Base-by-base conservation (phyloP, 2,888 invertebrate species). In the Eilema sororculum region DNA sequence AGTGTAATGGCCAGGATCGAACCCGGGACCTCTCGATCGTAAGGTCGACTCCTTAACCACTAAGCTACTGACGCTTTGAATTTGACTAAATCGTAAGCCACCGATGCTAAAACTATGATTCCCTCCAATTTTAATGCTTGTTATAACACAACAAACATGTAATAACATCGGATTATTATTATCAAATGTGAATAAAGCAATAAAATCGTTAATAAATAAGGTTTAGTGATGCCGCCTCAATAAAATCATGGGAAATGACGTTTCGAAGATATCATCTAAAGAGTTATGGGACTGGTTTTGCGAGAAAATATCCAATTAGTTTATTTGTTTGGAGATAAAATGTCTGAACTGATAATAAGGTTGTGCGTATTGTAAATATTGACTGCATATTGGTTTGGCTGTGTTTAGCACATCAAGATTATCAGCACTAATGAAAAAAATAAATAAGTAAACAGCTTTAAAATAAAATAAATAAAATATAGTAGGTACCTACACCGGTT, bases 171-270 rank as follows among this genome's bases (percentile, higher is more conserved):
- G 4, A 65, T 59, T 58, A 28, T 65, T 65, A 65, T 66, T 30
- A 59, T 41, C 22, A 60, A 0, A 60, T 67, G 25, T 62, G 70
- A 75, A 75, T 75, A 67, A 69, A 75, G 69, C 60, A 12, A 75
- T 79, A 79, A 70, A 78, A 72, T n/a, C 74, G 60, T 66, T 69
- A 67, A 65, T 67, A 74, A 76, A 76, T 25, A 46, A 24, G 3
- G 12, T 60, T 73, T 75, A 62, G 71, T 71, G 69, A 74, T 58
- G 65, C 63, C 65, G 58, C 59, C 70, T 70, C 72, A 72, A 80
- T 80, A 78, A 81, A 81, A 80, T 74, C 75, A 75, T 56, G 67
- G 82, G 80, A 81, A 81, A 80, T 75, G 62, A 73, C 52, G 63
- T 70, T 30, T 33, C n/a, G 2, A 16, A 71, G 70, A 70, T 73